Evolutionary conservation across 2,113 vertebrate genomes (phyloP).

Genomic region (Marmota flaviventris): DNA sequence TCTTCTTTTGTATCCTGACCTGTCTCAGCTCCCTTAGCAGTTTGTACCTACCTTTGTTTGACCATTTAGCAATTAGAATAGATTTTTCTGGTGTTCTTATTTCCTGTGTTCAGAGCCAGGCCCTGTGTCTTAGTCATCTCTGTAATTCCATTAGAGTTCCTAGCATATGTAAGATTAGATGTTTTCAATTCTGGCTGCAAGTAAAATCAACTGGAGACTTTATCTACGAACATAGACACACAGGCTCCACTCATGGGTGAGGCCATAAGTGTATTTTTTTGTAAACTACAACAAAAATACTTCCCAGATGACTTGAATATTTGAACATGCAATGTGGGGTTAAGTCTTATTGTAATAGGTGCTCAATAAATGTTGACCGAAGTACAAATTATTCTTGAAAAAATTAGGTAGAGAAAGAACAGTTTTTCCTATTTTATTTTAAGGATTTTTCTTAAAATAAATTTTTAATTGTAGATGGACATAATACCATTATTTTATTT

Average conservation of each 20-base stretch:
- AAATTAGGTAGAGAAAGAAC: neutral
- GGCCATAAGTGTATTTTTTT: neutral
- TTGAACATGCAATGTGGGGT: neutral
- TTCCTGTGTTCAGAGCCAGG: neutral
- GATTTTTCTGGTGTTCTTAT: neutral
- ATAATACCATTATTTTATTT: too few species aligned
- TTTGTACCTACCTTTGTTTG: neutral
- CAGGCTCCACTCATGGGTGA: neutral
- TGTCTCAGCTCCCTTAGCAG: neutral
- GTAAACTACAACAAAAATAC: neutral
- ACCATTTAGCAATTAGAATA: neutral
- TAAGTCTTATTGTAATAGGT: neutral
- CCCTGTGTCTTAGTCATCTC: neutral
- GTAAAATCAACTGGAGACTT: constrained; percentile 37
- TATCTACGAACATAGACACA: neutral
- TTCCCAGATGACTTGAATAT: neutral
- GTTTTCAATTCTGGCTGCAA: constrained; percentile 15
- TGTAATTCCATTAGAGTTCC: neutral
- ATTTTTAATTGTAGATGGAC: too few species aligned
- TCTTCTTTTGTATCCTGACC: neutral
- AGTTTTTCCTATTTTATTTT: constrained; percentile 23
- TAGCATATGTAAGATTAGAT: neutral
- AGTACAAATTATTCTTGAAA: constrained; percentile 49
- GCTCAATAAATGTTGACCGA: constrained; percentile 3
- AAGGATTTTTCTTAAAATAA: neutral